Percentiles rank a stretch among this genome's conserved stretches.
Evolutionary conservation across 2,113 vertebrate species (phyloP).

Genomic region (Sorex fumeus): DNA sequence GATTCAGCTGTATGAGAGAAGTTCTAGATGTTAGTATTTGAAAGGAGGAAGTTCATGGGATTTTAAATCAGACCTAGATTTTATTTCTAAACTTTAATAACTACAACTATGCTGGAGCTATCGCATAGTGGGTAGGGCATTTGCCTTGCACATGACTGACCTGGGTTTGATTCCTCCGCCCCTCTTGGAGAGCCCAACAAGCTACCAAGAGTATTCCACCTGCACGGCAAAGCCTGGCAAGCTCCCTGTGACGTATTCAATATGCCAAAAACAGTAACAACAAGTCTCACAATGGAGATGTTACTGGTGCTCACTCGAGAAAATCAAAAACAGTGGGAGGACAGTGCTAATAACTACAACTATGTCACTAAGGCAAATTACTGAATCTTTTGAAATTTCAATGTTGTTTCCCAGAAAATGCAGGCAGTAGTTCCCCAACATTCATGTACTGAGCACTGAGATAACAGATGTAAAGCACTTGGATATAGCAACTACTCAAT

Average conservation of each 20-base stretch:
- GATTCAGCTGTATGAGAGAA: no score
- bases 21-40: not conserved
- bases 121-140: no score
- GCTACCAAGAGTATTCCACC: no score
- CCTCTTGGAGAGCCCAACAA: no score
- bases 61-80: conserved; percentile 51
- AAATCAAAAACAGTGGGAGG: no score
- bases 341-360: conserved; percentile 34
- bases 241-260: no score
- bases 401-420: not conserved
- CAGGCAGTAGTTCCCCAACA: not conserved
- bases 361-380: not conserved
- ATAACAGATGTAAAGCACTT: not conserved
- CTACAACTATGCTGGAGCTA: not conserved
- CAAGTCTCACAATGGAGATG: no score
- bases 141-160: no score
- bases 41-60: conserved; percentile 1
- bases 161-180: no score
- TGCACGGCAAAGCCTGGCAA: no score
- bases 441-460: not conserved
- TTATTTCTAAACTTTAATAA: conserved; percentile 49
- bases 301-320: no score
- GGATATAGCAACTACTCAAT: not conserved
- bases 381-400: conserved; percentile 33
- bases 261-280: no score